phyloP scores from a whole-genome alignment of 2,113 vertebrate genomes.

The Burhinus bistriatus region DNA sequence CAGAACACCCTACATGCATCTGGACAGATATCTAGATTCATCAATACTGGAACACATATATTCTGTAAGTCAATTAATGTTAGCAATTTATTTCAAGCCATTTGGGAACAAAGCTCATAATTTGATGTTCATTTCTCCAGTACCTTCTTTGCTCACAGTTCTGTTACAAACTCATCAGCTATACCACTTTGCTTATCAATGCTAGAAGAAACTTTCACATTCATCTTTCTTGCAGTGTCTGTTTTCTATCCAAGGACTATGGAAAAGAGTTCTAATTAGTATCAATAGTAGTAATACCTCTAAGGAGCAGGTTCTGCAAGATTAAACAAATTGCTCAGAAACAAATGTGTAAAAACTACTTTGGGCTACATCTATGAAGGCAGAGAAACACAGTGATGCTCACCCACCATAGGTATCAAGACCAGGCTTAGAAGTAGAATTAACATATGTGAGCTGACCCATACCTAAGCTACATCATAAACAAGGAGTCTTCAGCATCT shows the following conservation, averaged over 20 bases:
- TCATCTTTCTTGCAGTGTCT: neutral
- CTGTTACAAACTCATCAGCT: neutral
- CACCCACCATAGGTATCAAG: accelerated
- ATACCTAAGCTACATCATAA: neutral
- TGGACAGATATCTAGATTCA: neutral
- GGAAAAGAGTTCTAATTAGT: neutral
- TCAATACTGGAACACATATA: neutral
- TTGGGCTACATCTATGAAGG: neutral
- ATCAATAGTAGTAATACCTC: neutral
- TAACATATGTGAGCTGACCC: neutral
- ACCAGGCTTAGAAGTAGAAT: neutral
- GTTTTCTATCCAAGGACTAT: neutral
- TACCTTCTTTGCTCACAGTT: neutral
- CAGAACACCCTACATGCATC: neutral
- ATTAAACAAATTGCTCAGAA: neutral
- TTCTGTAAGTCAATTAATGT: neutral
- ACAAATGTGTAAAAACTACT: neutral
- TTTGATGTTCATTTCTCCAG: neutral
- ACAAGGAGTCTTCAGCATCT: neutral
- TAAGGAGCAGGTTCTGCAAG: neutral
- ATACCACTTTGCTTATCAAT: neutral
- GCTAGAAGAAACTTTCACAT: neutral
- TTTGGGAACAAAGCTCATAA: neutral
- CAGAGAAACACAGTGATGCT: neutral
- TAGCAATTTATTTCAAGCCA: neutral